Percentiles rank a stretch among this genome's conserved stretches.
These are phyloP conservation scores for Spilogale gracilis DNA, from an alignment of 2,113 vertebrate genomes.

Conservation along the genomic window DNA sequence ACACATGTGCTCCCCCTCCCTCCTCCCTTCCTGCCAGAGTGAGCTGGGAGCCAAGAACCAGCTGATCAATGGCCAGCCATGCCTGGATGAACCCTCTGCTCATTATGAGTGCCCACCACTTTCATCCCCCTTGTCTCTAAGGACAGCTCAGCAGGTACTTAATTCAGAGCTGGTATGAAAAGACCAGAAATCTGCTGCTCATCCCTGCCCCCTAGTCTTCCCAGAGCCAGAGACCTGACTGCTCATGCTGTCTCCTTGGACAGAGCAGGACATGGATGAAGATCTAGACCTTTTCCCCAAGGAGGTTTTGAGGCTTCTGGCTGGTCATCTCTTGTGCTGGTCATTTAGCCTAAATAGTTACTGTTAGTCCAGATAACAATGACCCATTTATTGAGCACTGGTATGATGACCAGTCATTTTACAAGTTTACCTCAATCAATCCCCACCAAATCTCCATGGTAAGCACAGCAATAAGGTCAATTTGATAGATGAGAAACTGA, in stretches of 20 bases:
- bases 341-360: background rate
- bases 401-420: background rate
- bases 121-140: background rate
- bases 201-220: background rate
- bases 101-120: background rate
- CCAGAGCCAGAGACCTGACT: background rate
- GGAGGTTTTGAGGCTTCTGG: background rate
- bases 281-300: background rate
- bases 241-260: background rate
- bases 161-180: background rate
- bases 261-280: background rate
- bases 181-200: background rate
- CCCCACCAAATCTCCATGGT: background rate
- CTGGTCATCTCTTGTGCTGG: background rate
- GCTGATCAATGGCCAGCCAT: background rate
- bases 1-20: fast-evolving
- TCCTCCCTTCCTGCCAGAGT: background rate
- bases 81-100: background rate
- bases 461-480: background rate
- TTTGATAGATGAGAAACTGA: background rate
- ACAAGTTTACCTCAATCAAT: too few species aligned
- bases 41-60: background rate
- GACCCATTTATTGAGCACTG: background rate
- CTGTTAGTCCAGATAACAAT: background rate
- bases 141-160: background rate